A percentile compares a stretch with the other conserved stretches of the same genome.
Conservation (phyloP, 2,113 vertebrate genomes). For the Apeltes quadracus region DNA sequence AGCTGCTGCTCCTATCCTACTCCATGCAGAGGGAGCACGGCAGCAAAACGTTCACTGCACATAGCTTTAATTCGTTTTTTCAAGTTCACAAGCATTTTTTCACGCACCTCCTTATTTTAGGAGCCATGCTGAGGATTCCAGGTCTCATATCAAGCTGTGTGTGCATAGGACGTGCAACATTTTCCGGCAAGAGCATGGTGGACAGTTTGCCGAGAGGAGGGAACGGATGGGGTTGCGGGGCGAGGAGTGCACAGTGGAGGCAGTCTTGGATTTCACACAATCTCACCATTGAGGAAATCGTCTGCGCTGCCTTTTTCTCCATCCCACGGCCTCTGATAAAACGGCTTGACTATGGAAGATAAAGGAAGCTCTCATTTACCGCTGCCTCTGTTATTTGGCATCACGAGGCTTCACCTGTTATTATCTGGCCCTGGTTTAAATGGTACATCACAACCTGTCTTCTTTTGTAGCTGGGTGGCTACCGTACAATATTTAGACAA, state of each 20-base stretch:
- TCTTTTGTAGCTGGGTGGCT: constrained; percentile 29
- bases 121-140: constrained; percentile 60
- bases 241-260: constrained; percentile 34
- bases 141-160: constrained; percentile 35
- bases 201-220: constrained; percentile 13
- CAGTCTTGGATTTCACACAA: constrained; percentile 53
- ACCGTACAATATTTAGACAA: constrained; percentile 69
- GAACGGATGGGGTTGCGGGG: constrained; percentile 24
- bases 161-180: constrained; percentile 23
- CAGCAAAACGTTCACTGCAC: constrained; percentile 2
- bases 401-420: constrained; percentile 33
- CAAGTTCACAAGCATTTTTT: constrained; percentile 30
- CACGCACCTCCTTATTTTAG: not conserved
- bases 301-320: constrained; percentile 80
- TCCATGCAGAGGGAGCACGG: constrained; percentile 60
- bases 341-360: constrained; percentile 82
- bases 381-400: constrained; percentile 24
- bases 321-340: constrained; percentile 79
- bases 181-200: constrained; percentile 48
- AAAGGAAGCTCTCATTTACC: constrained; percentile 69
- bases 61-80: constrained; percentile 10
- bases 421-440: constrained; percentile 36
- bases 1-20: constrained; percentile 34
- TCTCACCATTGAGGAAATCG: constrained; percentile 83
- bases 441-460: constrained; percentile 27